phyloP scores from a whole-genome alignment of 2,113 vertebrate species.

The Brachirus orientalis region DNA sequence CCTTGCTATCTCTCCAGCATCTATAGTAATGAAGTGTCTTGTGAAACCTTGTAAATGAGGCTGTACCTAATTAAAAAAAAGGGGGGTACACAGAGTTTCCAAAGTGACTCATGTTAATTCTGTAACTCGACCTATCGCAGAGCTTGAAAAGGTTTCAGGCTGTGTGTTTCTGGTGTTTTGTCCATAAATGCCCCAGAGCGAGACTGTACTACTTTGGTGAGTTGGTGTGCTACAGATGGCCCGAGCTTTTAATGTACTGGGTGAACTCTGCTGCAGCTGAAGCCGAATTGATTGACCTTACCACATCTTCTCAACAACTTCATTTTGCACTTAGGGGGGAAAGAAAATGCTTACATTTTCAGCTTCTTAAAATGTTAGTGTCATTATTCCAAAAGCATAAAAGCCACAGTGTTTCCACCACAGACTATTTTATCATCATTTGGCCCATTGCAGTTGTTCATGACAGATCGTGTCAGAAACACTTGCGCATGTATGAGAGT shows the following conservation, averaged over 20 bases:
- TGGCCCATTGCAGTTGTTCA: conserved; percentile 39
- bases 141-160: conserved; percentile 68
- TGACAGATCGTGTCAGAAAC: conserved; percentile 43
- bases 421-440: conserved; percentile 53
- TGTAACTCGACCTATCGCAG: conserved; percentile 84
- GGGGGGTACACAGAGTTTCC: conserved; percentile 63
- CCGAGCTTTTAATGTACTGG: conserved; percentile 32
- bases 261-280: conserved; percentile 54
- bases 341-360: background rate
- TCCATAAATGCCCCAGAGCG: conserved; percentile 69
- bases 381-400: conserved; percentile 14
- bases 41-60: conserved; percentile 76
- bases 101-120: conserved; percentile 90
- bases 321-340: background rate
- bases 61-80: conserved; percentile 75
- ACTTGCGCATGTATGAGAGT: conserved; percentile 80
- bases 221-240: conserved; percentile 29
- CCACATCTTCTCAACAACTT: background rate
- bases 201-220: conserved; percentile 46
- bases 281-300: conserved; percentile 64
- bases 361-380: background rate
- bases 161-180: conserved; percentile 60
- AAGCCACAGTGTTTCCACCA: conserved; percentile 41
- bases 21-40: conserved; percentile 80
- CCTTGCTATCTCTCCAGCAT: conserved; percentile 73